A percentile compares a stretch with the other conserved stretches of the same genome.
These are phyloP conservation scores for Dicaeum eximium DNA, from an alignment of 2,113 vertebrate species.

Conservation along the genomic window DNA sequence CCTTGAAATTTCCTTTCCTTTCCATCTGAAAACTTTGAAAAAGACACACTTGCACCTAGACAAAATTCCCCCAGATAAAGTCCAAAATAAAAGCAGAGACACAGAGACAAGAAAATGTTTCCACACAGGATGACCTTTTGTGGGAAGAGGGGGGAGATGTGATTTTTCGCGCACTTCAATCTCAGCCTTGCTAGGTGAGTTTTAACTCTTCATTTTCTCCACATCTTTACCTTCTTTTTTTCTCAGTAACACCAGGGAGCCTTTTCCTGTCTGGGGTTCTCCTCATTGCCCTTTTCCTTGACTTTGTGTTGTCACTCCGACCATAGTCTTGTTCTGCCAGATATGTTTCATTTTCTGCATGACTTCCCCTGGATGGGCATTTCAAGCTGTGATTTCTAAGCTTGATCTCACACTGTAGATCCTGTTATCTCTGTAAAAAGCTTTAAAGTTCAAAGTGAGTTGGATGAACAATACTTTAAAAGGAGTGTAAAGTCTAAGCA, in stretches of 20 bases:
- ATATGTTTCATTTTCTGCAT: slow-evolving; percentile 77
- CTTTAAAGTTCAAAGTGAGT: slow-evolving; percentile 76
- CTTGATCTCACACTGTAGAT: slow-evolving; percentile 71
- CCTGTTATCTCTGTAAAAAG: slow-evolving; percentile 66
- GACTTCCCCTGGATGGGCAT: slow-evolving; percentile 74
- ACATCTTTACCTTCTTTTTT: not conserved
- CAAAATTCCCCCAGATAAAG: not conserved
- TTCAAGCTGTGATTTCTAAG: slow-evolving; percentile 78
- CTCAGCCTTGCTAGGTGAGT: not conserved
- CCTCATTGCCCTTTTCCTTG: slow-evolving; percentile 65
- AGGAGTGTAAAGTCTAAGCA: slow-evolving; percentile 36
- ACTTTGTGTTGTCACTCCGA: slow-evolving; percentile 66
- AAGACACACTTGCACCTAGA: not conserved
- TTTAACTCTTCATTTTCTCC: slow-evolving; percentile 53
- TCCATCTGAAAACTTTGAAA: not conserved
- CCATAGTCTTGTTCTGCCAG: slow-evolving; percentile 69
- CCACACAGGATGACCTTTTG: slow-evolving; percentile 9
- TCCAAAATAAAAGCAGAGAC: slow-evolving; percentile 6
- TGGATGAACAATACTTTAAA: slow-evolving; percentile 68
- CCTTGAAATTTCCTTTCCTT: no score
- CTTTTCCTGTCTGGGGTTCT: slow-evolving; percentile 31
- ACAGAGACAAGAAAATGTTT: not conserved
- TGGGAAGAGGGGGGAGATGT: not conserved
- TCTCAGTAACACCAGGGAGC: slow-evolving; percentile 40
- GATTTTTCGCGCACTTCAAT: not conserved